Evolutionary conservation across 2,797 vertebrate species (phyloP), one percentile per base, ranked within the genome.

Genomic region (Clarias laeviceps): DNA sequence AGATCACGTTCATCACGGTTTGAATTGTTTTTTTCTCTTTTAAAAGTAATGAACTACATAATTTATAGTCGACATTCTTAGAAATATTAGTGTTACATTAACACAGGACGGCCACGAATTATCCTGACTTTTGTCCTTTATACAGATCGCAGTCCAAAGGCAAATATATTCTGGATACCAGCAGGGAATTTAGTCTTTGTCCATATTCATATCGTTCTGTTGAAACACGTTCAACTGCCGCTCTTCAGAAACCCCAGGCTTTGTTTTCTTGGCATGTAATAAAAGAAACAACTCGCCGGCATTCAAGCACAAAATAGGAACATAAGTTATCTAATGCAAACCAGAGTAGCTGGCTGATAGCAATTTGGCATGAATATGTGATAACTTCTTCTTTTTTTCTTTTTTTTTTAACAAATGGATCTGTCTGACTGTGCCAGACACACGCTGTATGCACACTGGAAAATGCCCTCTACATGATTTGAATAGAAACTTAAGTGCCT

Each of bases 251-350:
- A 74, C 64, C 79, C 2, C 34, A 82, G 82, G 78, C 65, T 84
- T 87, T 86, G 65, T 82, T 83, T 82, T 88, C 77, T 86, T 87
- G 86, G 82, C 70, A 59, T 57, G 66, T 34, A 65, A 89, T 84
- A 82, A 84, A 45, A 85, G 65, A 80, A 84, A 57, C 56, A 24
- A 64, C 56, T 34, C 18, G n/a, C 83, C 37, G 2, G 32, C 68
- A 66, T 84, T 69, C 79, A 66, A 86, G 64, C 70, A 57, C 59
- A 84, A 74, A 86, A 82, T 82, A 82, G n/a, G 85, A 86, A 82
- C 73, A 82, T 27, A 79, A 69, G 54, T 83, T 80, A 79, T 87
- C 62, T 73, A 86, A 82, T 64, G 66, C 50, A 40, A 85, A 74
- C 34, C 86, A 87, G 65, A 78, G 62, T 68, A 69, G 80, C 80